Evolutionary conservation across 2,888 invertebrate genomes (phyloP).

Genomic region (Epistrophella euchroma): DNA sequence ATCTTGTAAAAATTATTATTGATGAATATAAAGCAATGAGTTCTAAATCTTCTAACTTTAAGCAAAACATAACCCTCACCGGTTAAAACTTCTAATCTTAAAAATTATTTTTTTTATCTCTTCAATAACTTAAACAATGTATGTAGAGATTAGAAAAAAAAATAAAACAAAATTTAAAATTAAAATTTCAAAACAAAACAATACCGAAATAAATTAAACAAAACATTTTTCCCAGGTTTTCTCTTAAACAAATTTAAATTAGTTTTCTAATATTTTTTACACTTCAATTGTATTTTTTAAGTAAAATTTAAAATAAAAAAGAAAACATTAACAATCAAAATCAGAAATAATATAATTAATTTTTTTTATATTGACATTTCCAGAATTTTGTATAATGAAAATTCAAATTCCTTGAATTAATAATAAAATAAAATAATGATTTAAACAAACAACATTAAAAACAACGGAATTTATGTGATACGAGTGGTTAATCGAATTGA

Average conservation of each 20-base stretch:
- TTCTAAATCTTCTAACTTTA: conserved; percentile 78
- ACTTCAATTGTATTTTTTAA: conserved; percentile 70
- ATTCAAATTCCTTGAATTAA: conserved; percentile 32
- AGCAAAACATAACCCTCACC: conserved; percentile 61
- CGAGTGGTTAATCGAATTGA: conserved; percentile 77
- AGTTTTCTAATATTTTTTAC: conserved; percentile 71
- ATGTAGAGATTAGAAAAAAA: conserved; percentile 32
- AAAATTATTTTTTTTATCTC: conserved; percentile 33
- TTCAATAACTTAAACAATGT: conserved; percentile 14
- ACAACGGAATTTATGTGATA: conserved; percentile 79
- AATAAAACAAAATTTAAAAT: conserved; percentile 25
- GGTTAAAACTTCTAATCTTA: conserved; percentile 57
- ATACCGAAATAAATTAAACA: conserved; percentile 5
- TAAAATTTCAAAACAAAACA: conserved; percentile 42
- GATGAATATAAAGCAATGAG: conserved; percentile 78
- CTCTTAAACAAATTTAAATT: conserved; percentile 42
- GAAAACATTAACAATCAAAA: conserved; percentile 27
- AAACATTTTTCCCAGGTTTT: conserved; percentile 66
- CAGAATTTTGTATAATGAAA: conserved; percentile 49
- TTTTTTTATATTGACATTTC: conserved; percentile 60
- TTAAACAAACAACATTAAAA: conserved; percentile 55
- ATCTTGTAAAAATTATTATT: conserved; percentile 49
- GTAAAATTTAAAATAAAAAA: conserved; percentile 75
- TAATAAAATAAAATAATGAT: conserved; percentile 46
- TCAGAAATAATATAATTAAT: conserved; percentile 38